Conservation (phyloP, 2,797 vertebrate genomes). For the Glyptemys insculpta region DNA sequence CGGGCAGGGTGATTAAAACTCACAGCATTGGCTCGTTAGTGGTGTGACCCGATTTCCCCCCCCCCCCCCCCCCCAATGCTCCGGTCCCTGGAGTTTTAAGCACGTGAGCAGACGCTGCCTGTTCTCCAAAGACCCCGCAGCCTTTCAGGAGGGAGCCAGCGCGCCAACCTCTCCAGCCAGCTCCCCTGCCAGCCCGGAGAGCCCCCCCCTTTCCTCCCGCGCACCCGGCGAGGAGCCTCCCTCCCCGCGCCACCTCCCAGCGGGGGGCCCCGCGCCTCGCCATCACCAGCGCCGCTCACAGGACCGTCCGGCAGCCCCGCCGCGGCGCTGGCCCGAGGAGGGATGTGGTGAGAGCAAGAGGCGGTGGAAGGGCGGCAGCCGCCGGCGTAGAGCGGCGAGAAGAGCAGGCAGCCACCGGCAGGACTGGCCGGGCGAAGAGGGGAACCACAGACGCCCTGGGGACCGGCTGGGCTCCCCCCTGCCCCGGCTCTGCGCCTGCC, state of each 20-base stretch:
- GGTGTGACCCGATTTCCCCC: not conserved
- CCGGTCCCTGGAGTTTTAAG: slow-evolving; percentile 16
- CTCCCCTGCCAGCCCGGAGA: not conserved
- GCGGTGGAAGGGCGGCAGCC: not conserved
- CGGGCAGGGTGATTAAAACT: not conserved
- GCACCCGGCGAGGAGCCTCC: not conserved
- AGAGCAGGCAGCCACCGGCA: not conserved
- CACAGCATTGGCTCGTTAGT: not conserved
- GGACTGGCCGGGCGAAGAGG: not conserved
- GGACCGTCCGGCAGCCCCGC: not conserved
- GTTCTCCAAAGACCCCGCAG: slow-evolving; percentile 32
- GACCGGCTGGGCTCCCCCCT: not conserved
- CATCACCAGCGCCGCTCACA: not conserved
- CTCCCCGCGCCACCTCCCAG: not conserved
- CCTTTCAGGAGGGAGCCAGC: not conserved
- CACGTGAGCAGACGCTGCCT: slow-evolving; percentile 5
- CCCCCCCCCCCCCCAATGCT: not conserved
- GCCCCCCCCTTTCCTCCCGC: not conserved
- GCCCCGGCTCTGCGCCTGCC: not conserved
- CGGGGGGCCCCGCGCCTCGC: not conserved
- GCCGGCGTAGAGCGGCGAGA: not conserved
- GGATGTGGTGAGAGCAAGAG: not conserved
- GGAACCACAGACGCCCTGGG: too few species aligned
- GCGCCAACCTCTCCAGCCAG: not conserved
- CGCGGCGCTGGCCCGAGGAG: not conserved